phyloP scores from a whole-genome alignment of 2,797 vertebrate species.

The Apogon talboti region DNA sequence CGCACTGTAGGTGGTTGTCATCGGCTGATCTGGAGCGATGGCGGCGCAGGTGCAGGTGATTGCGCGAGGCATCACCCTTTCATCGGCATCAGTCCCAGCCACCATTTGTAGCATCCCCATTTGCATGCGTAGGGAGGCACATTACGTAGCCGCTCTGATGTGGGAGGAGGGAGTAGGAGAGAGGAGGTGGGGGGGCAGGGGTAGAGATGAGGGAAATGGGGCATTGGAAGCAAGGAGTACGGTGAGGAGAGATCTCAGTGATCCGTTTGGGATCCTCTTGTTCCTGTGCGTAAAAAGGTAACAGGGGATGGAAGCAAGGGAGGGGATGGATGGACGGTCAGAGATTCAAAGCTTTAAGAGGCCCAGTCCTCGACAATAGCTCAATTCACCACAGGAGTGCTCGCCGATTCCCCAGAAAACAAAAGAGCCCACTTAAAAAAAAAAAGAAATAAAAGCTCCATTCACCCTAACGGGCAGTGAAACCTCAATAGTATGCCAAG shows the following conservation, averaged over 20 bases:
- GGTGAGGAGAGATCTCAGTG: slow-evolving; percentile 64
- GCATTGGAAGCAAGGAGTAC: slow-evolving; percentile 79
- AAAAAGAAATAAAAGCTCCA: slow-evolving; percentile 72
- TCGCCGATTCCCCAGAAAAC: slow-evolving; percentile 84
- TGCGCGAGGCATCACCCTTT: slow-evolving; percentile 97
- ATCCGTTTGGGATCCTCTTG: slow-evolving; percentile 63
- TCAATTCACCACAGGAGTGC: slow-evolving; percentile 90
- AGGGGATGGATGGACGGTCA: slow-evolving; percentile 52
- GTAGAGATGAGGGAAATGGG: slow-evolving; percentile 82
- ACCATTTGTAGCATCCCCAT: slow-evolving; percentile 92
- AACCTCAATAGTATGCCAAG: slow-evolving; percentile 75
- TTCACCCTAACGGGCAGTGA: slow-evolving; percentile 82
- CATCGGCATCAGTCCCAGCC: slow-evolving; percentile 90
- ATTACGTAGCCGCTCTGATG: slow-evolving; percentile 85
- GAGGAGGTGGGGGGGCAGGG: slow-evolving; percentile 72
- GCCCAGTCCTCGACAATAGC: slow-evolving; percentile 90
- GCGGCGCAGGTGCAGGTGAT: slow-evolving; percentile 76
- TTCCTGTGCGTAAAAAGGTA: slow-evolving; percentile 65
- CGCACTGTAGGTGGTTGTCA: slow-evolving; percentile 68
- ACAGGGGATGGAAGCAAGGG: slow-evolving; percentile 52
- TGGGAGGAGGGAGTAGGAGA: slow-evolving; percentile 82
- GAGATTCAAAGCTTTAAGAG: slow-evolving; percentile 86
- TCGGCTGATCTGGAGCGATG: slow-evolving; percentile 79
- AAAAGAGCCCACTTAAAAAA: slow-evolving; percentile 77
- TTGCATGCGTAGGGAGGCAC: slow-evolving; percentile 91